These are phyloP conservation scores for Hydrotaea diabolus DNA, from an alignment of 2,888 invertebrate species.

Conservation along the genomic window DNA sequence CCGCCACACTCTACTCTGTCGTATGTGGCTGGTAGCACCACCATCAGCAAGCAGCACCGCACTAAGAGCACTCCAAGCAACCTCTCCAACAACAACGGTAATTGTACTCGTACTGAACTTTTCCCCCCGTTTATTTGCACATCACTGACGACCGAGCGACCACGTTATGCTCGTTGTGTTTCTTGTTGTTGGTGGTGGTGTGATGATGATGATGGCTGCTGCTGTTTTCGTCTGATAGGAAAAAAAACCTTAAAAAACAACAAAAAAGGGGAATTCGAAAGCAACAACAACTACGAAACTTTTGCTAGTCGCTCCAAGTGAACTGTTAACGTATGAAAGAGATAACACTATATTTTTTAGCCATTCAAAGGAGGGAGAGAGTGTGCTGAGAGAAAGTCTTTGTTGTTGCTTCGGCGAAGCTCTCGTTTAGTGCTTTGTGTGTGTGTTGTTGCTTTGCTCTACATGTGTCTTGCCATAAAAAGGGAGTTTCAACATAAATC, in stretches of 20 bases:
- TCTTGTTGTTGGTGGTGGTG: constrained; percentile 31
- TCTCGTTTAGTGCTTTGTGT: constrained; percentile 34
- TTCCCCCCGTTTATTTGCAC: background rate
- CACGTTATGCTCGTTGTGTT: constrained; percentile 7
- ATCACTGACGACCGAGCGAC: background rate
- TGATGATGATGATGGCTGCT: constrained; percentile 55
- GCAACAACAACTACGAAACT: constrained; percentile 42
- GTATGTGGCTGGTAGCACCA: background rate
- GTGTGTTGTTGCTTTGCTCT: constrained; percentile 47
- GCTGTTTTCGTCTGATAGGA: constrained; percentile 13
- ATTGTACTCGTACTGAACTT: constrained; percentile 26
- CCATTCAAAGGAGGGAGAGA: constrained; percentile 37
- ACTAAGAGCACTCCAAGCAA: constrained; percentile 40
- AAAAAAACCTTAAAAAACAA: no score
- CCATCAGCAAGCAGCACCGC: constrained; percentile 40
- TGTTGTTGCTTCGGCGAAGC: constrained; percentile 37
- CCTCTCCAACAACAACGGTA: constrained; percentile 36
- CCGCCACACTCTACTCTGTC: constrained; percentile 22
- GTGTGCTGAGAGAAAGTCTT: constrained; percentile 55
- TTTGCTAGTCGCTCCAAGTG: background rate
- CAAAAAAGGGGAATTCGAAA: constrained; percentile 51
- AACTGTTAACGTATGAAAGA: constrained; percentile 43
- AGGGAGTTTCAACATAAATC: constrained; percentile 64
- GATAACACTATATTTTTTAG: constrained; percentile 11
- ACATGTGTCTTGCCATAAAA: constrained; percentile 65